phyloP scores from a whole-genome alignment of 2,888 invertebrate species.

The Drosophila rellima region DNA sequence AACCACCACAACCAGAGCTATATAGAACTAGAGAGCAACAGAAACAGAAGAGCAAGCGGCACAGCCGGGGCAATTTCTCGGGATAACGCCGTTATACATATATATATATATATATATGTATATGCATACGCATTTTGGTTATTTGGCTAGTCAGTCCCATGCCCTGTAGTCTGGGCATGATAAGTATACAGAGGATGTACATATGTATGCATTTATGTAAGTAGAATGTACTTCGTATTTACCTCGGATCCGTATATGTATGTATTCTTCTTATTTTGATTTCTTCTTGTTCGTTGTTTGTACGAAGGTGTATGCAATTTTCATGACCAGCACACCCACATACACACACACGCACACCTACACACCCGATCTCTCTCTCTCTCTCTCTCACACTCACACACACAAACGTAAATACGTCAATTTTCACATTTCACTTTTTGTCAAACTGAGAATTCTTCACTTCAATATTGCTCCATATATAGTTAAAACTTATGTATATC shows the following conservation, averaged over 20 bases:
- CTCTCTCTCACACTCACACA: slow-evolving; percentile 23
- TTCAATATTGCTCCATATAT: slow-evolving; percentile 51
- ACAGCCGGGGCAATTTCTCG: slow-evolving; percentile 32
- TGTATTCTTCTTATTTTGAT: slow-evolving; percentile 35
- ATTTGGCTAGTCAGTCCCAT: slow-evolving; percentile 8
- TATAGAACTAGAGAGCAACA: background rate
- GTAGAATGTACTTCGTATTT: slow-evolving; percentile 33
- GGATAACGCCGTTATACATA: slow-evolving; percentile 41
- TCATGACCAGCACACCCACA: slow-evolving; percentile 45
- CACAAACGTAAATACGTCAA: slow-evolving; percentile 19
- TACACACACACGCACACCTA: slow-evolving; percentile 18
- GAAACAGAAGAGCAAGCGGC: background rate
- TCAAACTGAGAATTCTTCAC: slow-evolving; percentile 57
- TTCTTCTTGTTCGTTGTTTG: slow-evolving; percentile 28
- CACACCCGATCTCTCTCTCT: slow-evolving; percentile 7
- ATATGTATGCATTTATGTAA: slow-evolving; percentile 24
- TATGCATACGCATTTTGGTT: slow-evolving; percentile 25
- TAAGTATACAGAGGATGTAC: slow-evolving; percentile 10
- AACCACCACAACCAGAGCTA: slow-evolving; percentile 9
- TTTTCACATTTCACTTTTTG: slow-evolving; percentile 62
- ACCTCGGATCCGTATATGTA: slow-evolving; percentile 33
- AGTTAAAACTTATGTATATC: slow-evolving; percentile 44
- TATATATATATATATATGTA: slow-evolving; percentile 16
- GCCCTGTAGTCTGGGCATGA: slow-evolving; percentile 6
- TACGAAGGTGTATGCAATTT: slow-evolving; percentile 39